phyloP scores from a whole-genome alignment of 2,797 vertebrate species.

The Pogonophryne albipinna region DNA sequence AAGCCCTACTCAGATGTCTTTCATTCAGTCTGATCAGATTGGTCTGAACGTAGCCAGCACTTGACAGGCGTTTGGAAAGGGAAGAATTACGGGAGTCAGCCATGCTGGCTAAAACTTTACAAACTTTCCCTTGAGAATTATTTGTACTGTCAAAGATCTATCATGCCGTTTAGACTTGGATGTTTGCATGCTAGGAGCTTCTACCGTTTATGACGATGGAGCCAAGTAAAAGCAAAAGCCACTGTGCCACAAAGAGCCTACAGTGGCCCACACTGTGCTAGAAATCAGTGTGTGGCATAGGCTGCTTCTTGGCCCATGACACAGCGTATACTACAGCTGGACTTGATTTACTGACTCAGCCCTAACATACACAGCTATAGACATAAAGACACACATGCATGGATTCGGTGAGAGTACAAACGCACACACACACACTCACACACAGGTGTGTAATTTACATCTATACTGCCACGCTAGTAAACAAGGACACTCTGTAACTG shows the following conservation, averaged over 20 bases:
- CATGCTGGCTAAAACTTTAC: constrained; percentile 31
- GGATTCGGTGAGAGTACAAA: not conserved
- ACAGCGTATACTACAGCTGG: constrained; percentile 20
- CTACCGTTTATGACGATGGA: not conserved
- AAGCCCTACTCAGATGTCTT: constrained; percentile 51
- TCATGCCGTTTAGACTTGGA: constrained; percentile 24
- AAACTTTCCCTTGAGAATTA: constrained; percentile 40
- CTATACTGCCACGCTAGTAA: constrained; percentile 25
- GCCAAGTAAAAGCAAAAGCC: constrained; percentile 20
- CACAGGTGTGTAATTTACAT: constrained; percentile 17
- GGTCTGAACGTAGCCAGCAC: constrained; percentile 32
- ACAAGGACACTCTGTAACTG: constrained; percentile 32
- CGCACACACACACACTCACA: not conserved
- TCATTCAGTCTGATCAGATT: constrained; percentile 48
- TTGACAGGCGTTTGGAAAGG: constrained; percentile 53
- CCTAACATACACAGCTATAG: constrained; percentile 21
- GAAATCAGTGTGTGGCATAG: constrained; percentile 12
- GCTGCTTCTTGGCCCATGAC: constrained; percentile 10
- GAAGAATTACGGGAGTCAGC: constrained; percentile 41
- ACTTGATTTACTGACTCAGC: constrained; percentile 30
- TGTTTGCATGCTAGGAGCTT: constrained; percentile 39
- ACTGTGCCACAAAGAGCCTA: constrained; percentile 36
- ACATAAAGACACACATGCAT: constrained; percentile 8
- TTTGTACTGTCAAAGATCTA: constrained; percentile 43
- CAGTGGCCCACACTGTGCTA: constrained; percentile 14